Evolutionary conservation across 2,888 invertebrate genomes (phyloP), one percentile per base, ranked within the genome.

Genomic region (Ormia ochracea): DNA sequence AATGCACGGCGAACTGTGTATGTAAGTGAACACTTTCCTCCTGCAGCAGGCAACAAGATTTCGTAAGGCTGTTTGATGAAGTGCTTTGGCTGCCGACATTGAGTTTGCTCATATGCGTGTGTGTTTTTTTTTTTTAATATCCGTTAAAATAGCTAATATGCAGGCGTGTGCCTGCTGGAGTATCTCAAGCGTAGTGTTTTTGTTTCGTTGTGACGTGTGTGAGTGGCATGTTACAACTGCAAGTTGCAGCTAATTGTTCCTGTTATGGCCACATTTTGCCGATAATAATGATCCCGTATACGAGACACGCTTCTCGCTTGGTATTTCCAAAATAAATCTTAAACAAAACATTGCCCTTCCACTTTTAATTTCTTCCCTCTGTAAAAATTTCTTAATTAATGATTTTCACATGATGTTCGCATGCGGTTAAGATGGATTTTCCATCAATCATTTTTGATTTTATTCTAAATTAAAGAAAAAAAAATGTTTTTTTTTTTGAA

Each of bases 211-310:
- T 63, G 65, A 56, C 73, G 48, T 74, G 73, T 41, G 65, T 74
- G 56, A 65, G 73, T 65, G 73, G 73, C 65, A 65, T 74, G 38
- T 56, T 50, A 41, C 56, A 23, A 14, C 65, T 59, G 50, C 54
- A 41, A 72, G 58, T 66, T 66, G 65, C 52, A 75, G 70, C 75
- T 75, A 80, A 80, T 80, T 80, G 48, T 75, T 65, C 38, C 38
- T 65, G 75, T 70, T 66, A 66, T 61, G 69, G 45, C 65, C 79
- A 72, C 61, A 75, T 59, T 58, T 41, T 45, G 21, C 19, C 38
- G 52, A 56, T 70, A 56, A 75, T 75, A 80, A 72, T 80, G 69
- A 79, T 65, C 70, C 75, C 79, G 73, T 66, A 75, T 75, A 54
- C 41, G 52, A 72, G 59, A 74, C 69, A 69, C 43, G 61, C 28